Evolutionary conservation across 2,113 vertebrate species (phyloP).

Genomic region (Barbus barbus): DNA sequence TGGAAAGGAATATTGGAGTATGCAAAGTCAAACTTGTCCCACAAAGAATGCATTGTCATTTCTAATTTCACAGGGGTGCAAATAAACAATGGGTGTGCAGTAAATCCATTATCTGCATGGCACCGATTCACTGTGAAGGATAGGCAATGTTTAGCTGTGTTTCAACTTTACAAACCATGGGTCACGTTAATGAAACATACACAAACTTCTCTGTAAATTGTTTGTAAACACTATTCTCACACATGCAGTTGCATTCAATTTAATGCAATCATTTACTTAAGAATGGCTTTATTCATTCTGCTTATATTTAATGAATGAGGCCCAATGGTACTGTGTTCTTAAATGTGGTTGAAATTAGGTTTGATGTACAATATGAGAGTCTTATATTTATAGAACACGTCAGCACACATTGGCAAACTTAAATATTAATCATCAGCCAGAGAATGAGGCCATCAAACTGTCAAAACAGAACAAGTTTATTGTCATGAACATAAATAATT

Average conservation of each 20-base stretch:
- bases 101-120: background rate
- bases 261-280: background rate
- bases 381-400: background rate
- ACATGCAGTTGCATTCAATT: background rate
- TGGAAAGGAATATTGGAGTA: background rate
- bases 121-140: background rate
- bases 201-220: background rate
- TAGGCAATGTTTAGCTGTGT: background rate
- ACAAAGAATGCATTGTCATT: background rate
- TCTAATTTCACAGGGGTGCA: background rate
- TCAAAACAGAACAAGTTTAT: slow-evolving; percentile 21
- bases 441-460: slow-evolving; percentile 40
- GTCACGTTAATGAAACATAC: background rate
- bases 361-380: background rate
- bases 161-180: background rate
- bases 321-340: too few relatives aligned
- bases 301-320: background rate
- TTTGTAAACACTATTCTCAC: background rate
- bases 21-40: too few relatives aligned
- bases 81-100: background rate
- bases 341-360: too few relatives aligned
- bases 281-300: background rate
- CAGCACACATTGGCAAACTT: slow-evolving; percentile 5
- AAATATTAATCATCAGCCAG: slow-evolving; percentile 14
- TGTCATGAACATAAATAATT: background rate